A percentile compares a stretch with the other conserved stretches of the same genome.
Conservation (phyloP, 1,140 invertebrate species). For the Plectrocnemia conspersa region DNA sequence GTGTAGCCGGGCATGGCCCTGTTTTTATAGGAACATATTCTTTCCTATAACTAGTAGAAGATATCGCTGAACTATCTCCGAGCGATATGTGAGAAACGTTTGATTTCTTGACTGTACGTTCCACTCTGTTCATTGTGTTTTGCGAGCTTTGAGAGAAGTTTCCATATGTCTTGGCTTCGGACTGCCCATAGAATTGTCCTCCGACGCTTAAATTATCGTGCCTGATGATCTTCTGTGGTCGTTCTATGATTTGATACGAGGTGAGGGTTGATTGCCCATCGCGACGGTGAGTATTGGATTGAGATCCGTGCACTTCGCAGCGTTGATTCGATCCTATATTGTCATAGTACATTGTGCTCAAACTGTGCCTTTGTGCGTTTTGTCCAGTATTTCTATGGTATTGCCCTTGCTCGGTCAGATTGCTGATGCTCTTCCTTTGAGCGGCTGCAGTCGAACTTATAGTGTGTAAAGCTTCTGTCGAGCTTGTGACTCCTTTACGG, state of each 20-base stretch:
- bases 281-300: conserved; percentile 41
- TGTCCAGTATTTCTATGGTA: conserved; percentile 61
- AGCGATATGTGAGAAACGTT: conserved; percentile 69
- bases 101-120: conserved; percentile 54
- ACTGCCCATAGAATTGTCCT: conserved; percentile 66
- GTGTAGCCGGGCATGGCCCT: conserved; percentile 72
- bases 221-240: conserved; percentile 53
- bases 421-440: conserved; percentile 72
- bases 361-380: conserved; percentile 64
- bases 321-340: conserved; percentile 47
- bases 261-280: conserved; percentile 46
- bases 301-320: conserved; percentile 43
- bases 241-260: conserved; percentile 42
- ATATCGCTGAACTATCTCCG: conserved; percentile 54
- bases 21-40: conserved; percentile 65
- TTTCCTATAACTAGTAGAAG: conserved; percentile 67
- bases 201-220: conserved; percentile 64
- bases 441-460: conserved; percentile 71
- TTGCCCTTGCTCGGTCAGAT: conserved; percentile 66
- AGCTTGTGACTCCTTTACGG: conserved; percentile 60
- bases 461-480: conserved; percentile 58
- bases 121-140: conserved; percentile 45
- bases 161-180: conserved; percentile 61
- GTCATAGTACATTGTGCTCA: conserved; percentile 67
- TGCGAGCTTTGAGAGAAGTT: conserved; percentile 56